These are phyloP conservation scores for Chloroceryle inda DNA, from an alignment of 2,797 vertebrate species.

Conservation along the genomic window DNA sequence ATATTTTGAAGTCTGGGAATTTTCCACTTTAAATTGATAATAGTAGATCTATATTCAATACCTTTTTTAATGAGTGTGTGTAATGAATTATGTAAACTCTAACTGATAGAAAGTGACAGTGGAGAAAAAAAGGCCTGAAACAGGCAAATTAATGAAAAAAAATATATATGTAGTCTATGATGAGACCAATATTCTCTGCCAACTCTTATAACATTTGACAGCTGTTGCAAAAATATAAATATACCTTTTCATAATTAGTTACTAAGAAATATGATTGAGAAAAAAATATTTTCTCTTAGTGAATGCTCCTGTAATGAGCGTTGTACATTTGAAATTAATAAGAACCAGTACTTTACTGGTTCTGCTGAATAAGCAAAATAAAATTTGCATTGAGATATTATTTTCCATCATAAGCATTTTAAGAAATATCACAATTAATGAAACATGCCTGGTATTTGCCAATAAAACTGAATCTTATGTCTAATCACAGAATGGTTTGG, in stretches of 20 bases:
- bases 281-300: not conserved
- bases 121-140: not conserved
- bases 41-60: not conserved
- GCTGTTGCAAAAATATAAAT: not conserved
- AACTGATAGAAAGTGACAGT: not conserved
- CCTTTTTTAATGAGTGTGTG: not conserved
- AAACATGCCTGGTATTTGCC: not conserved
- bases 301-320: constrained; percentile 20
- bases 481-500: not conserved
- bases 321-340: not conserved
- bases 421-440: not conserved
- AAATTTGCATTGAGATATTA: constrained; percentile 17
- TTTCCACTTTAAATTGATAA: not conserved
- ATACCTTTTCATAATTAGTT: not conserved
- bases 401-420: not conserved
- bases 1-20: not conserved
- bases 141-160: not conserved
- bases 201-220: not conserved
- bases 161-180: not conserved
- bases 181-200: not conserved
- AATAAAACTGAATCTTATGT: constrained; percentile 14
- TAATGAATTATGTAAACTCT: not conserved
- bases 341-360: not conserved
- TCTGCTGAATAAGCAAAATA: constrained; percentile 14
- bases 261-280: constrained; percentile 2